These are phyloP conservation scores for Macroglossus sobrinus DNA, from an alignment of 2,113 vertebrate genomes.

Conservation along the genomic window DNA sequence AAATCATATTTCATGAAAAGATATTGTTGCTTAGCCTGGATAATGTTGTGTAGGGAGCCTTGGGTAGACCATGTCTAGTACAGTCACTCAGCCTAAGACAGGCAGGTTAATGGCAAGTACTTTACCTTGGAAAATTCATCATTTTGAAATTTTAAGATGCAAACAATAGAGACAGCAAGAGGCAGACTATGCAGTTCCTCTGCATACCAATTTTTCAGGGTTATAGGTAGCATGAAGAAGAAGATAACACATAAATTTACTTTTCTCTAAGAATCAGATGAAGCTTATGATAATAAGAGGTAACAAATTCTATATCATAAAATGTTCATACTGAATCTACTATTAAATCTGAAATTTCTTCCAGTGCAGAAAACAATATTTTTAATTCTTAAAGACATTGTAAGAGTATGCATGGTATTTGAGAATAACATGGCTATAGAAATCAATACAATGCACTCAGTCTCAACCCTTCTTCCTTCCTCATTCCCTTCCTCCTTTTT, in stretches of 20 bases:
- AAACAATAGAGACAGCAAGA: neutral
- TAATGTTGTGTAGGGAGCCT: neutral
- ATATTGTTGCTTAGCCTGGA: slow-evolving; percentile 43
- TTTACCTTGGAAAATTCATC: neutral
- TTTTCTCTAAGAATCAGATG: neutral
- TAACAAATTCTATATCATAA: neutral
- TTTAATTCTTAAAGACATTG: neutral
- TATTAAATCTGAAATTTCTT: neutral
- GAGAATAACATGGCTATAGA: neutral
- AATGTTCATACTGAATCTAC: neutral
- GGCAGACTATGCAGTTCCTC: neutral
- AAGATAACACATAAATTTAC: neutral
- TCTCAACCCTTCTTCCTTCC: neutral
- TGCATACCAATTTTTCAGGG: neutral
- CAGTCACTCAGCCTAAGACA: neutral
- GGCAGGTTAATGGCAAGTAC: neutral
- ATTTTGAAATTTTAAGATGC: neutral
- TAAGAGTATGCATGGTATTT: neutral
- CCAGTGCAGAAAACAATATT: neutral
- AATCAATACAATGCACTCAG: neutral
- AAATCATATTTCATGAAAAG: slow-evolving; percentile 56
- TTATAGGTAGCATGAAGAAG: neutral
- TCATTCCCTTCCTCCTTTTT: neutral
- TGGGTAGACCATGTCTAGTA: neutral
- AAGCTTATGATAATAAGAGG: neutral